Evolutionary conservation across 53 echinoderm and acorn worm species (phyloP).

Genomic region (Apostichopus leukothele): DNA sequence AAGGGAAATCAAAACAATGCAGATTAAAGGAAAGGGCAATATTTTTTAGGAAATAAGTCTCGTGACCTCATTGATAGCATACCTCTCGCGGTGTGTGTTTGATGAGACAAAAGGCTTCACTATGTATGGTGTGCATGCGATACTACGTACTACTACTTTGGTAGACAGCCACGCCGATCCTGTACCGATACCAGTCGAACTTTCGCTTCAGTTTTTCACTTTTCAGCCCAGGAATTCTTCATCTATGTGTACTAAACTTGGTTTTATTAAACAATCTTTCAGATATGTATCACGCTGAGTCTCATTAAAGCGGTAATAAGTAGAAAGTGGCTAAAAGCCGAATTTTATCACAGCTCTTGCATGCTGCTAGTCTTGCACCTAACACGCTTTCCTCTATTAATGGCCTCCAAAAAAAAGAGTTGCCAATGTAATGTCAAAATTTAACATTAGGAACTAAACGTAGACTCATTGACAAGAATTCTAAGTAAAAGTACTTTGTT

Average conservation of each 20-base stretch:
- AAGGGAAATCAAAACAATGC: not conserved
- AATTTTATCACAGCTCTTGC: constrained; percentile 9
- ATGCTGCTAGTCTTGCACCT: constrained; percentile 21
- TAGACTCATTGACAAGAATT: not conserved
- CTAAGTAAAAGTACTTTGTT: not conserved
- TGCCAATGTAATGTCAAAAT: constrained; percentile 34
- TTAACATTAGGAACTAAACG: constrained; percentile 9
- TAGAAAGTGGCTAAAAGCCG: constrained; percentile 7
- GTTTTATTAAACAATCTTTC: constrained; percentile 1
- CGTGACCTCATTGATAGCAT: constrained; percentile 15
- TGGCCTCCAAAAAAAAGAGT: constrained; percentile 42
- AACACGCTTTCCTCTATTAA: constrained; percentile 43
- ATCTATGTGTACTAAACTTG: not conserved
- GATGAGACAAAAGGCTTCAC: constrained; percentile 38
- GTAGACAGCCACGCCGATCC: constrained; percentile 45
- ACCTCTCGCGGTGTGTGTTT: constrained; percentile 45
- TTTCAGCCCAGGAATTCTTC: not conserved
- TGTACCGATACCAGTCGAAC: constrained; percentile 37
- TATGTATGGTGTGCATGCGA: constrained; percentile 43
- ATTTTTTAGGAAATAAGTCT: not conserved
- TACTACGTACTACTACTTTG: constrained; percentile 15
- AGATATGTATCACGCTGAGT: not conserved
- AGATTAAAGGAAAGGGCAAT: not conserved
- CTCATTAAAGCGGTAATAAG: not conserved
- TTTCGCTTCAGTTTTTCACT: constrained; percentile 39